A percentile compares a stretch with the other conserved stretches of the same genome.
These are phyloP conservation scores for Brachyistius frenatus DNA, from an alignment of 2,113 vertebrate species.

Conservation along the genomic window DNA sequence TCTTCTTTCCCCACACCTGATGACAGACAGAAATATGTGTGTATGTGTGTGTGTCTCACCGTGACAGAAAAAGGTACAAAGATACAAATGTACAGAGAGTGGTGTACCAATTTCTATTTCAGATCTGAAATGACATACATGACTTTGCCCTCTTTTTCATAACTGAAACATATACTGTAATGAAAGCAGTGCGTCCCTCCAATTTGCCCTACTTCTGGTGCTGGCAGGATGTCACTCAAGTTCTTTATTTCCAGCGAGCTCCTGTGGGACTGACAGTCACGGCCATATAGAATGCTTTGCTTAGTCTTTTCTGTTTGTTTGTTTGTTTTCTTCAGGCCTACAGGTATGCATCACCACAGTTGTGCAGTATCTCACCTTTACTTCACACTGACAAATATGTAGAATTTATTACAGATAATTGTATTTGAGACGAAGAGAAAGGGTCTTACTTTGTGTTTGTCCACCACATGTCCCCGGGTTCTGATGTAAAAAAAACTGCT, in stretches of 20 bases:
- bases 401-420: not conserved
- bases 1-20: constrained; percentile 50
- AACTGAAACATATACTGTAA: constrained; percentile 47
- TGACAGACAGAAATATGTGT: constrained; percentile 49
- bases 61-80: constrained; percentile 21
- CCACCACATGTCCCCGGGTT: not conserved
- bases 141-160: constrained; percentile 66
- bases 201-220: constrained; percentile 70
- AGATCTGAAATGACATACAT: constrained; percentile 49
- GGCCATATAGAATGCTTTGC: constrained; percentile 14
- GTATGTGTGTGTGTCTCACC: constrained; percentile 21
- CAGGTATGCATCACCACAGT: constrained; percentile 5
- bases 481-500: not conserved
- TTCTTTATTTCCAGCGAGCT: constrained; percentile 56
- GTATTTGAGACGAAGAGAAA: not conserved
- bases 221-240: constrained; percentile 60
- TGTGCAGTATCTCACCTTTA: not conserved
- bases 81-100: constrained; percentile 43
- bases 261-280: constrained; percentile 34
- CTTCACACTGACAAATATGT: too few species aligned
- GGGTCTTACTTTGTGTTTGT: not conserved
- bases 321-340: constrained; percentile 1
- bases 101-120: constrained; percentile 50
- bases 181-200: constrained; percentile 37
- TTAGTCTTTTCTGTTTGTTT: not conserved